phyloP scores from a whole-genome alignment of 2,888 invertebrate genomes.

The Acrobasis repandana region DNA sequence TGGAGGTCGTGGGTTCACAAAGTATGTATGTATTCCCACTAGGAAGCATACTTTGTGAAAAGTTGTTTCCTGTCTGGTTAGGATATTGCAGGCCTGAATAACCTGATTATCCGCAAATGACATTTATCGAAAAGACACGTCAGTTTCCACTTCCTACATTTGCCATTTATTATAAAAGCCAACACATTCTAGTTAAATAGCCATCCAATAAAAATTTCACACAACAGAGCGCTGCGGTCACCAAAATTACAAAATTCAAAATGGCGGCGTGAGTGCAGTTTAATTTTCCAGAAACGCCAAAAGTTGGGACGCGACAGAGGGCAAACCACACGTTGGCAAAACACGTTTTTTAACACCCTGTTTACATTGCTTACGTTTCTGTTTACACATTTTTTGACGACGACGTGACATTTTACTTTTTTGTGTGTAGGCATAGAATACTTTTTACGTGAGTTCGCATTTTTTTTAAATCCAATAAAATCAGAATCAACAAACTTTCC shows the following conservation, averaged over 20 bases:
- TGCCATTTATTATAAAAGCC: not conserved
- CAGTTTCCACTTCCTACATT: not conserved
- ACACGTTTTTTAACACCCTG: conserved; percentile 15
- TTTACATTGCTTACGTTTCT: conserved; percentile 18
- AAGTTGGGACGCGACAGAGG: conserved; percentile 26
- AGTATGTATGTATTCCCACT: too few species aligned
- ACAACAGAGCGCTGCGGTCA: conserved; percentile 16
- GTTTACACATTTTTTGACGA: conserved; percentile 9
- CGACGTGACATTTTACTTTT: not conserved
- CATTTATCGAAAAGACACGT: too few species aligned
- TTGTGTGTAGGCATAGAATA: not conserved
- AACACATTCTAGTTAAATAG: conserved; percentile 20
- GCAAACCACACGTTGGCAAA: conserved; percentile 16
- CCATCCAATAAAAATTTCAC: conserved; percentile 22
- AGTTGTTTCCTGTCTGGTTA: too few species aligned
- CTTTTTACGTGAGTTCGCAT: not conserved
- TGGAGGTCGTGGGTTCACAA: too few species aligned
- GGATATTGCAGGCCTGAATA: too few species aligned
- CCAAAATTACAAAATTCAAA: conserved; percentile 23
- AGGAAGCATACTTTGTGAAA: too few species aligned
- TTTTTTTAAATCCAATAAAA: not conserved
- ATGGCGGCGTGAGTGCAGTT: conserved; percentile 23
- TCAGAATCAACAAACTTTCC: not conserved
- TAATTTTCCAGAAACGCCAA: conserved; percentile 27
- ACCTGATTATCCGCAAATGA: too few species aligned